A percentile compares a stretch with the other conserved stretches of the same genome.
phyloP scores from a whole-genome alignment of 2,797 vertebrate species.

The Bothrops alternatus region DNA sequence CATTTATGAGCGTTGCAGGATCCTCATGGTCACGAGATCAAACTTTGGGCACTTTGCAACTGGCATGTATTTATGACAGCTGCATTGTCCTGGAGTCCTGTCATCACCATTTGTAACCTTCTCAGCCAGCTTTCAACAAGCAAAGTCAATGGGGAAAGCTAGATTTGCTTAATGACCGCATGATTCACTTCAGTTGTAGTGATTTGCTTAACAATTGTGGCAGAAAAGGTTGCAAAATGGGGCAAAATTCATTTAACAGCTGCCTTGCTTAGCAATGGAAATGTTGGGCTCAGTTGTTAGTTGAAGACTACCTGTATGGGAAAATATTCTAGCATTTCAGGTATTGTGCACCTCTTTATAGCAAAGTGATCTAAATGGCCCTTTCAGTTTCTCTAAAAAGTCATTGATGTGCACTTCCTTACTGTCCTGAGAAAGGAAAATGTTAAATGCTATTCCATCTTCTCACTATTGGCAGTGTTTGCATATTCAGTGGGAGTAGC shows the following conservation, averaged over 20 bases:
- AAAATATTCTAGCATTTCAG: neutral
- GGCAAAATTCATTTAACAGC: neutral
- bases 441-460: neutral
- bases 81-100: neutral
- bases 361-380: neutral
- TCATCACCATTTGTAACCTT: neutral
- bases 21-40: neutral
- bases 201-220: neutral
- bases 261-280: neutral
- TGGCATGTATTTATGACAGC: neutral
- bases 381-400: neutral
- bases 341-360: too few relatives aligned
- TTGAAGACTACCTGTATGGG: neutral
- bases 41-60: neutral
- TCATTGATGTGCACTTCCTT: neutral
- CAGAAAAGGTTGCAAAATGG: neutral
- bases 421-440: neutral
- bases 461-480: neutral
- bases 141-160: neutral
- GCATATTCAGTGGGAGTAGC: neutral
- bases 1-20: neutral
- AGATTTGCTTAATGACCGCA: neutral
- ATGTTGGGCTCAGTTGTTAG: neutral
- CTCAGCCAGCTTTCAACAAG: neutral
- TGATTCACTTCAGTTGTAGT: neutral